Base-by-base conservation (phyloP, 1,140 invertebrate genomes). In the Hirudo medicinalis region DNA sequence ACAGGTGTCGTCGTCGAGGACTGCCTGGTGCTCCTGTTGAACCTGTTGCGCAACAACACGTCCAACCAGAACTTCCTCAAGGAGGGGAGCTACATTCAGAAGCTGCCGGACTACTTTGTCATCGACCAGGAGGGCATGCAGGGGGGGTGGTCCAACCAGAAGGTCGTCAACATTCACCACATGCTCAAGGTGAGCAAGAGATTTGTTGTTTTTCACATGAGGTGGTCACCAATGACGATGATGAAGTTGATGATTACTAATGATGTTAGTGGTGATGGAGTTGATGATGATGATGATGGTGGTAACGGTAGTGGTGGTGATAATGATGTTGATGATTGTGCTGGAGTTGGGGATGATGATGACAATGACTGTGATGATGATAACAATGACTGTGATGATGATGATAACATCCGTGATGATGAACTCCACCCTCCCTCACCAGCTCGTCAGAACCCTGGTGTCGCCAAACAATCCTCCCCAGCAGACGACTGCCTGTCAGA, bases 61-160 rank as follows among this genome's bases (percentile, higher is more conserved):
- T 97, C 93, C 72, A 99, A 99, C 85, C 94, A 98, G 79, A 97
- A 94, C 79, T 95, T 96, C 79, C 99, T 99, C 78, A 93, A 96
- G 84, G 97, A 99, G 86, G 94, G 89, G 83, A 85, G 80, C 79
- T 96, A 94, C 78, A 93, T 98, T 75, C 91, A 94, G 78, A 87
- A 87, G 74, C 83, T 97, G 75, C 83, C 90, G 4, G 89, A 89
- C 67, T 97, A 93, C 88, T 95, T 94, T 80, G 57, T 25, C 11
- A 11, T 63, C 9, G 85, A 87, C 71, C 84, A 89, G 49, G 76
- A 78, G 20, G 40, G 86, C 85, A n/a, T 85, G 72, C 88, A 89
- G 54, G 89, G 91, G 29, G 88, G 88, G 13, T 98, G 94, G 94
- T 89, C 89, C 29, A 87, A 91, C 11, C 94, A 99, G 78, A 97